A percentile compares a stretch with the other conserved stretches of the same genome.
These are phyloP conservation scores for Polyodon spathula DNA, from an alignment of 2,113 vertebrate genomes.

Conservation along the genomic window DNA sequence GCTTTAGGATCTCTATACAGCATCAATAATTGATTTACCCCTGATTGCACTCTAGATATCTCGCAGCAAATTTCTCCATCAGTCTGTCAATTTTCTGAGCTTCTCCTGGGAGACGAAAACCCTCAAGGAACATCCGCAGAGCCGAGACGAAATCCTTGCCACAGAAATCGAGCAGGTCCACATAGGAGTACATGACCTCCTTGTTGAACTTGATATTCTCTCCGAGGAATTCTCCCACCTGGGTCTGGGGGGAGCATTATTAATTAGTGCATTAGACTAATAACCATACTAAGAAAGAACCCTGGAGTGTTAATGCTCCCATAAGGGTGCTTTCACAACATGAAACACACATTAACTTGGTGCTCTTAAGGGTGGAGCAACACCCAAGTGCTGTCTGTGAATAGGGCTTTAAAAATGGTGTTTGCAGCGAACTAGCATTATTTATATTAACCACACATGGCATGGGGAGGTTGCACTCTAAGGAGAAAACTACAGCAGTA, in stretches of 20 bases:
- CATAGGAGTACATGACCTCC: constrained; percentile 93
- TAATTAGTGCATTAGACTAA: too few species aligned
- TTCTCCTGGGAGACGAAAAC: constrained; percentile 89
- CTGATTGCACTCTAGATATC: constrained; percentile 94
- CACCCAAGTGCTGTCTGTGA: too few species aligned
- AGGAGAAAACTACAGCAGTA: too few species aligned
- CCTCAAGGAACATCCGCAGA: constrained; percentile 81
- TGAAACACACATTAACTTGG: too few species aligned
- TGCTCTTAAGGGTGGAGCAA: too few species aligned
- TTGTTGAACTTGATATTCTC: constrained; percentile 87
- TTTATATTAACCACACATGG: too few species aligned
- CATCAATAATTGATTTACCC: constrained; percentile 52
- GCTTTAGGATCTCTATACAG: not conserved
- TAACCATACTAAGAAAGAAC: too few species aligned
- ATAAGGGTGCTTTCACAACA: too few species aligned
- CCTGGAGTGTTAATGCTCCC: too few species aligned
- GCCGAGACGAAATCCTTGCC: constrained; percentile 93
- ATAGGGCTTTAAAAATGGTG: too few species aligned
- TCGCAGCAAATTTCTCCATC: constrained; percentile 96
- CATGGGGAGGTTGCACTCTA: too few species aligned
- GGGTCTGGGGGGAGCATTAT: constrained; percentile 57
- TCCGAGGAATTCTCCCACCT: constrained; percentile 89
- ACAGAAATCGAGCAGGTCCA: constrained; percentile 92
- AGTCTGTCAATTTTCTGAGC: constrained; percentile 95
- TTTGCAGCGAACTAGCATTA: too few species aligned